Conservation (phyloP, 2,888 invertebrate species). For the Petrolisthes manimaculis region DNA sequence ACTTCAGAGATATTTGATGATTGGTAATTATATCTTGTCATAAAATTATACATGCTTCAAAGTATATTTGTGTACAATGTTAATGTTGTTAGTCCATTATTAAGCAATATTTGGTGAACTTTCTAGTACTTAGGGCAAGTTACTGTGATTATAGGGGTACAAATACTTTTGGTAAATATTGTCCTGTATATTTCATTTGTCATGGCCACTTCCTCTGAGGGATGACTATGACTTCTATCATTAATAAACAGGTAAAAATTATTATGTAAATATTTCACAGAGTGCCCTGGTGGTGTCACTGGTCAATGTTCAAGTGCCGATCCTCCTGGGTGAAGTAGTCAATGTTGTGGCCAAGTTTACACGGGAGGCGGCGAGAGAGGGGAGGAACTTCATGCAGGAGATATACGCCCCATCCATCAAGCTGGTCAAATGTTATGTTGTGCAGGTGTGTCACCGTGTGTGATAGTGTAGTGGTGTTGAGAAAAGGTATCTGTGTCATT, state of each 20-base stretch:
- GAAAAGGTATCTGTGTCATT: no score
- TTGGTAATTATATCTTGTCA: neutral
- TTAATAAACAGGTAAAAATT: no score
- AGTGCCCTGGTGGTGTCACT: conserved; percentile 88
- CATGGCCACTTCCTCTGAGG: no score
- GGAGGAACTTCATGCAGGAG: conserved; percentile 75
- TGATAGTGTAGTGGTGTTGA: neutral
- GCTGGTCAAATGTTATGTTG: conserved; percentile 78
- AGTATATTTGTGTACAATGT: neutral
- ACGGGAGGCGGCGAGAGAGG: conserved; percentile 69
- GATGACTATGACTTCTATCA: no score
- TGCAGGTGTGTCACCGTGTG: conserved; percentile 75
- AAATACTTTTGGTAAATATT: no score
- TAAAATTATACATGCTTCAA: no score
- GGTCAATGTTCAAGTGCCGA: conserved; percentile 90
- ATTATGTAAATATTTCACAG: conserved; percentile 73
- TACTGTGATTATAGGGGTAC: no score
- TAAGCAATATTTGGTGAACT: no score
- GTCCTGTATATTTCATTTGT: no score
- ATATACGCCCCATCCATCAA: conserved; percentile 79
- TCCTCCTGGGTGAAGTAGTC: conserved; percentile 84
- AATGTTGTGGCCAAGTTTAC: conserved; percentile 78
- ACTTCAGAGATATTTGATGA: neutral
- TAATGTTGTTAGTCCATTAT: no score
- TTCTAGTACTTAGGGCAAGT: no score